phyloP scores from a whole-genome alignment of 2,797 vertebrate genomes.

The Tangara arthus region DNA sequence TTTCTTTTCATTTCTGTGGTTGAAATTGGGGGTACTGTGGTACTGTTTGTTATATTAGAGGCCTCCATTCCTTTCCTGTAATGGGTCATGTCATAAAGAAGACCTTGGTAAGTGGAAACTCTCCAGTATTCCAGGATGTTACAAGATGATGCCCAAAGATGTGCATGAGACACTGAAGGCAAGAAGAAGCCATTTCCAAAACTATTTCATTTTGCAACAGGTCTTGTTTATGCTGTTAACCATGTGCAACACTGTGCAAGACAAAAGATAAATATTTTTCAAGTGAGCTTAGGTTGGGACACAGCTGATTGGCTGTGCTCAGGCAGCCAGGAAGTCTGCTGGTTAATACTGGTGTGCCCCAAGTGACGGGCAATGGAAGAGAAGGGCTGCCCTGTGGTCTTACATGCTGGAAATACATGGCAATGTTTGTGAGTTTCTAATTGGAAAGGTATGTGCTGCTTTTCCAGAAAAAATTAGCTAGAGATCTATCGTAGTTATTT shows the following conservation, averaged over 20 bases:
- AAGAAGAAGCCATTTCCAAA: neutral
- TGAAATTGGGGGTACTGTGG: neutral
- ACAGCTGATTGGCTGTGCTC: neutral
- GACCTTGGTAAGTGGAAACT: neutral
- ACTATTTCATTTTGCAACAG: neutral
- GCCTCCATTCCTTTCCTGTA: neutral
- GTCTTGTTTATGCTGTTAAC: neutral
- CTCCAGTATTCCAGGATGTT: neutral
- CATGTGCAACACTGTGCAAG: neutral
- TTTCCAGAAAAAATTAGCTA: neutral
- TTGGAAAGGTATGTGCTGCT: neutral
- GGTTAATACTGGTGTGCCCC: neutral
- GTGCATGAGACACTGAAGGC: neutral
- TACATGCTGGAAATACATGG: neutral
- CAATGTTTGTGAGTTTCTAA: neutral
- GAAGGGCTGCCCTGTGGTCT: neutral
- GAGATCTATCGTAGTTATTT: neutral
- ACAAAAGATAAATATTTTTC: neutral
- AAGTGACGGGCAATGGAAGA: neutral
- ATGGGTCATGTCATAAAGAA: neutral
- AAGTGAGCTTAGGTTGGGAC: neutral
- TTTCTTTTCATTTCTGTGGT: neutral
- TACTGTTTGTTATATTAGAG: rapidly evolving
- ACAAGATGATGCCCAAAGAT: neutral
- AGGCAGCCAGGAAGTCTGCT: neutral